Conservation (phyloP, 2,113 vertebrate genomes). For the Entelurus aequoreus region DNA sequence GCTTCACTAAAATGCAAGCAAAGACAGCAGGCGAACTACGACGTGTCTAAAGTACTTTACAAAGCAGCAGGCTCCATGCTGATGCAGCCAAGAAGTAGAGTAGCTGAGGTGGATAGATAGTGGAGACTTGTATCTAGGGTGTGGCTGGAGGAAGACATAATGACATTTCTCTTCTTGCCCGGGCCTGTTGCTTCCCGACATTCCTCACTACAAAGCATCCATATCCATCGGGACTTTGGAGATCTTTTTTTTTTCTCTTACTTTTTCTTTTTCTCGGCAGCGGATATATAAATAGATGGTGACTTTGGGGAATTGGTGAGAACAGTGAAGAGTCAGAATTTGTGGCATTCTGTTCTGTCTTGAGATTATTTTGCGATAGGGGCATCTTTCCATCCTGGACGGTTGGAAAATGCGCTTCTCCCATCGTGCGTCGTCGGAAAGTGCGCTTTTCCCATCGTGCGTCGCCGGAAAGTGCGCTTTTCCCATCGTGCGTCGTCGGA, state of each 20-base stretch:
- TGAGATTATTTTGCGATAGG: slow-evolving; percentile 25
- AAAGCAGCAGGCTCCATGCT: too few species aligned
- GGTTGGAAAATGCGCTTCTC: background rate
- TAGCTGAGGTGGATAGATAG: background rate
- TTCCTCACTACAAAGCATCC: slow-evolving; percentile 39
- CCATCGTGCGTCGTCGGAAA: too few species aligned
- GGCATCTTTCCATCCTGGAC: background rate
- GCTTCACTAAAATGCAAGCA: too few species aligned
- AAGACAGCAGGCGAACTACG: too few species aligned
- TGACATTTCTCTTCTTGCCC: slow-evolving; percentile 45
- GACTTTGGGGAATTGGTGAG: slow-evolving; percentile 4
- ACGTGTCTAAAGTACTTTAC: too few species aligned
- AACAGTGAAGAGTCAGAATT: slow-evolving; percentile 29
- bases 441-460: too few species aligned
- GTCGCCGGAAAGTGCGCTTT: too few species aligned
- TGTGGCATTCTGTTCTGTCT: slow-evolving; percentile 48
- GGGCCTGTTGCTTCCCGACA: slow-evolving; percentile 59
- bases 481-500: too few species aligned
- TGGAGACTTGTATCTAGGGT: slow-evolving; percentile 23
- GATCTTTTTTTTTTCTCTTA: background rate
- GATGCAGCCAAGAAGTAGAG: too few species aligned
- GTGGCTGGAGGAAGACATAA: slow-evolving; percentile 43
- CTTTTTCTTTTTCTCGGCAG: background rate
- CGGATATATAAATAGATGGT: background rate
- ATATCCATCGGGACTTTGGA: background rate